Conservation (phyloP, 2,797 vertebrate species). For the Nasua narica region DNA sequence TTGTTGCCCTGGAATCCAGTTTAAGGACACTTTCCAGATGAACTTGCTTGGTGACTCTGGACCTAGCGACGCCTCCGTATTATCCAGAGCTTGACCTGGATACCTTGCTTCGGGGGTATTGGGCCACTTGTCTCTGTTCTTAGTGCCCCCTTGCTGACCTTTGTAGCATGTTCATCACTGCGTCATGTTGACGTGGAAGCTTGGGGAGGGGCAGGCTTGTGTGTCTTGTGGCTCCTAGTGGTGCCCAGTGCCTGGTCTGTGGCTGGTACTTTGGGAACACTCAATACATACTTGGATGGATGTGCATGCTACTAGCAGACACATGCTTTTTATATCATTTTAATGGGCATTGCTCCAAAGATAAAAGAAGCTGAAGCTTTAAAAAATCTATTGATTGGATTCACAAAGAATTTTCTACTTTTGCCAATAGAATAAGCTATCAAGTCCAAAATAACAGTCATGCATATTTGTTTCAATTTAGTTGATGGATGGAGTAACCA, state of each 20-base stretch:
- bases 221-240: background rate
- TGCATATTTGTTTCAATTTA: background rate
- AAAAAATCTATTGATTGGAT: background rate
- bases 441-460: background rate
- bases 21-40: background rate
- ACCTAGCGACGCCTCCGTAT: fast-evolving
- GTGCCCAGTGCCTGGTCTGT: background rate
- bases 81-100: background rate
- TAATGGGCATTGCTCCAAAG: background rate
- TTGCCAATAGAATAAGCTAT: background rate
- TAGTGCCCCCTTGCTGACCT: background rate
- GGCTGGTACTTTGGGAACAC: background rate
- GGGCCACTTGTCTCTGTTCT: background rate
- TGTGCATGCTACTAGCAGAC: fast-evolving
- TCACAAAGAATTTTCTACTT: background rate
- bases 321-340: too few species aligned
- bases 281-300: background rate
- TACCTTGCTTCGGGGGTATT: fast-evolving
- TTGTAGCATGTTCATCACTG: background rate
- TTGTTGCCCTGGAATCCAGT: background rate
- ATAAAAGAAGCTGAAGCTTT: background rate
- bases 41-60: background rate
- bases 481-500: background rate
- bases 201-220: background rate
- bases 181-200: background rate